phyloP scores from a whole-genome alignment of 2,888 invertebrate genomes.

The Ptychoptera contaminata region DNA sequence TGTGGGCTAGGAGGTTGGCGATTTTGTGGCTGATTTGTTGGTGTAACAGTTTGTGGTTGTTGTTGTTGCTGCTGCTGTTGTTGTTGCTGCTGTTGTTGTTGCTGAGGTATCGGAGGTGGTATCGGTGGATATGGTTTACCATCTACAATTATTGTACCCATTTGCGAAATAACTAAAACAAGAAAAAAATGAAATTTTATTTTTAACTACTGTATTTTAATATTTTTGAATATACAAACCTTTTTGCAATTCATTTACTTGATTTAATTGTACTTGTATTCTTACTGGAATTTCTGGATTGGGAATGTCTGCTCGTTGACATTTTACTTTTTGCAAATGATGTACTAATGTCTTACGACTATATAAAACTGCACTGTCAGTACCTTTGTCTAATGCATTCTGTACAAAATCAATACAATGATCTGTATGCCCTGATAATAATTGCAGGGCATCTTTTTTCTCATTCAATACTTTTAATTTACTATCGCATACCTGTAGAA shows the following conservation, averaged over 20 bases:
- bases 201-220: constrained; percentile 3
- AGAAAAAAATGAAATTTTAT: constrained; percentile 5
- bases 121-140: constrained; percentile 56
- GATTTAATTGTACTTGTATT: constrained; percentile 63
- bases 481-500: constrained; percentile 40
- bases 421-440: constrained; percentile 70
- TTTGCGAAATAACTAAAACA: constrained; percentile 49
- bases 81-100: constrained; percentile 15
- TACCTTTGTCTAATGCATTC: constrained; percentile 60
- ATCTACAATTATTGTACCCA: constrained; percentile 71
- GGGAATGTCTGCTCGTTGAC: constrained; percentile 70
- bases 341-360: constrained; percentile 61
- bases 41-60: constrained; percentile 21
- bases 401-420: constrained; percentile 77
- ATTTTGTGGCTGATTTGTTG: constrained; percentile 15
- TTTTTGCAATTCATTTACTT: constrained; percentile 64
- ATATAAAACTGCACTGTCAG: constrained; percentile 69
- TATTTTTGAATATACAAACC: constrained; percentile 29
- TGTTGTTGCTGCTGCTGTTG: constrained; percentile 24
- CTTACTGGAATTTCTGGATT: constrained; percentile 80
- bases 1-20: constrained; percentile 10
- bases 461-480: constrained; percentile 67
- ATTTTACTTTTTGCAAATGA: constrained; percentile 67
- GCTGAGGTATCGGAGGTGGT: constrained; percentile 24
- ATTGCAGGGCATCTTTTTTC: constrained; percentile 69